Percentiles rank a stretch among this genome's conserved stretches.
phyloP scores from a whole-genome alignment of 2,888 invertebrate genomes.

The Melieria picta region DNA sequence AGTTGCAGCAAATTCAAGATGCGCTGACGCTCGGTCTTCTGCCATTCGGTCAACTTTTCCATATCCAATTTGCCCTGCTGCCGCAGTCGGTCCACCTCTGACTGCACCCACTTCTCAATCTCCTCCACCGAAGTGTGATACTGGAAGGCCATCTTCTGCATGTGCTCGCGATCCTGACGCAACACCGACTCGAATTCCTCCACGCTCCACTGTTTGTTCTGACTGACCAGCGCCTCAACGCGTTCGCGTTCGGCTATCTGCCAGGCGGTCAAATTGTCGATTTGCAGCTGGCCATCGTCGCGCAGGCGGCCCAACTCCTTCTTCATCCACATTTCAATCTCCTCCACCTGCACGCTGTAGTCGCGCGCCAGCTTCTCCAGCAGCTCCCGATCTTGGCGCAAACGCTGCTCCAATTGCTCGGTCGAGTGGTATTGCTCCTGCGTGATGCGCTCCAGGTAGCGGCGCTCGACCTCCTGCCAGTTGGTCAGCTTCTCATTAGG shows the following conservation, averaged over 20 bases:
- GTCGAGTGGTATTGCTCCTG: slow-evolving; percentile 59
- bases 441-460: slow-evolving; percentile 59
- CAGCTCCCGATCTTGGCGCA: slow-evolving; percentile 59
- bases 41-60: slow-evolving; percentile 60
- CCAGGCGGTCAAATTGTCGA: slow-evolving; percentile 60
- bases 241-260: slow-evolving; percentile 60
- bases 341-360: slow-evolving; percentile 62
- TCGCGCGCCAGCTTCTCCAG: slow-evolving; percentile 57
- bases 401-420: slow-evolving; percentile 59
- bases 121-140: slow-evolving; percentile 63
- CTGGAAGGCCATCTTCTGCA: slow-evolving; percentile 61
- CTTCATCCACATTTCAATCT: slow-evolving; percentile 61
- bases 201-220: slow-evolving; percentile 58
- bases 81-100: slow-evolving; percentile 56
- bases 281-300: slow-evolving; percentile 61
- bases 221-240: slow-evolving; percentile 52
- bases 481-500: slow-evolving; percentile 59
- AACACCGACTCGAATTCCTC: slow-evolving; percentile 57
- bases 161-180: slow-evolving; percentile 58
- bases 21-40: slow-evolving; percentile 57
- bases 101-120: slow-evolving; percentile 62
- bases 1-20: slow-evolving; percentile 55
- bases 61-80: slow-evolving; percentile 58
- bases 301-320: slow-evolving; percentile 60
- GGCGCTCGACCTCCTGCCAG: slow-evolving; percentile 62